Evolutionary conservation across 2,888 invertebrate species (phyloP).

Genomic region (Dicranocentrus wangi): DNA sequence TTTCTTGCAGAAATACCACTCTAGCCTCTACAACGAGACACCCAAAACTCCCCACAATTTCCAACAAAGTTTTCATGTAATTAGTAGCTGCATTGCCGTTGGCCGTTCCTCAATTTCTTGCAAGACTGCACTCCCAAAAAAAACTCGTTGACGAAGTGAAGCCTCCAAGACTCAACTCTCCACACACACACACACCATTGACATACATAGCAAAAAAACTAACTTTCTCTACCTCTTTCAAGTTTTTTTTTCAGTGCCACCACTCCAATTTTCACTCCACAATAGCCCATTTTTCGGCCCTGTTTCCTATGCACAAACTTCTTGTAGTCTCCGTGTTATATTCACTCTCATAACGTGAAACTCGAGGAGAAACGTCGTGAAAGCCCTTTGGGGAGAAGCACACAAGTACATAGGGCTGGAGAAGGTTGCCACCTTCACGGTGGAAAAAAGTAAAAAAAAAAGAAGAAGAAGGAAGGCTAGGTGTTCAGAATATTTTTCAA

Average conservation of each 20-base stretch:
- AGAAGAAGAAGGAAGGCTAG: too few species aligned
- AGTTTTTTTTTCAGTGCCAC: too few species aligned
- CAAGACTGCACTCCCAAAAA: background rate
- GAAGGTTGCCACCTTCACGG: too few species aligned
- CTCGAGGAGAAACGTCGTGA: slow-evolving; percentile 57
- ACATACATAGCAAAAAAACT: background rate
- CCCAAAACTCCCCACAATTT: too few species aligned
- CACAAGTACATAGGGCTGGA: too few species aligned
- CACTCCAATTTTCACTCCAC: background rate
- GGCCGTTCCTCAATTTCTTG: slow-evolving; percentile 20
- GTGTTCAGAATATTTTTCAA: too few species aligned
- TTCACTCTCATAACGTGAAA: too few species aligned
- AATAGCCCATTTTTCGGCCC: background rate
- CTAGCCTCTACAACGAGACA: too few species aligned
- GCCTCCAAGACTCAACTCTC: background rate
- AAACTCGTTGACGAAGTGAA: background rate
- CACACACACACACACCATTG: background rate
- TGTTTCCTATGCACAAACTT: slow-evolving; percentile 25
- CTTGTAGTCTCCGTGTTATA: slow-evolving; percentile 13
- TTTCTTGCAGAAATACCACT: too few species aligned
- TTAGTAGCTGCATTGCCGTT: slow-evolving; percentile 42
- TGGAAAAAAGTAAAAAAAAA: too few species aligned
- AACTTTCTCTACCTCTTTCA: too few species aligned
- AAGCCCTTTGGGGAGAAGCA: slow-evolving; percentile 55
- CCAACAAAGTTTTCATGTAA: slow-evolving; percentile 16